These are phyloP conservation scores for Disparrhopalites patrizii DNA, from an alignment of 2,888 invertebrate genomes.

Conservation along the genomic window DNA sequence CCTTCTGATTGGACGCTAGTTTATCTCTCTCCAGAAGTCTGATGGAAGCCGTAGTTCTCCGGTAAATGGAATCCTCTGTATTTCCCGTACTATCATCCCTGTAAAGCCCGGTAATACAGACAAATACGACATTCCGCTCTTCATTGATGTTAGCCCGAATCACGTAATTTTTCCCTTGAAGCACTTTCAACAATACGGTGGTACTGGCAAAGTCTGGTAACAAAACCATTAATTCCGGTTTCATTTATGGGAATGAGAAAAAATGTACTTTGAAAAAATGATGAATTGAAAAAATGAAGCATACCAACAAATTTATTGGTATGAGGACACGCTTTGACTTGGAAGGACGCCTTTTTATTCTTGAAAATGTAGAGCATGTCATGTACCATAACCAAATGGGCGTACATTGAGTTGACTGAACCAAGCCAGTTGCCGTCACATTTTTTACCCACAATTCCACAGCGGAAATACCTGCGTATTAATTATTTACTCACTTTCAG, in stretches of 20 bases:
- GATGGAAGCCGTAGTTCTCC: background rate
- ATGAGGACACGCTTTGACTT: background rate
- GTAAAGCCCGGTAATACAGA: background rate
- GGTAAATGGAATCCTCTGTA: background rate
- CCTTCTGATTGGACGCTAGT: too few species aligned
- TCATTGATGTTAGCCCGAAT: background rate
- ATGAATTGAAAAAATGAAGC: background rate
- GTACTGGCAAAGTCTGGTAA: background rate
- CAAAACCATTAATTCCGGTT: background rate
- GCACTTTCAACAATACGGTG: background rate
- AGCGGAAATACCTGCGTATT: conserved; percentile 1
- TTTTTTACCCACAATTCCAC: background rate
- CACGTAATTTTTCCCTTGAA: conserved; percentile 11
- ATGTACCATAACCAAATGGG: background rate
- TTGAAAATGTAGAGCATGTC: background rate
- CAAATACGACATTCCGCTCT: background rate
- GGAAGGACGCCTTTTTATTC: background rate
- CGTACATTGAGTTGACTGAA: background rate
- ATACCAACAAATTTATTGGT: background rate
- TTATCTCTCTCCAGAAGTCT: background rate
- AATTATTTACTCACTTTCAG: background rate
- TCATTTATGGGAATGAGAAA: too few species aligned
- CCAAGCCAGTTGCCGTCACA: conserved; percentile 8
- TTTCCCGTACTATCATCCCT: background rate
- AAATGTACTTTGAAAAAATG: too few species aligned